Base-by-base conservation (phyloP, 1,140 invertebrate genomes). In the Cepaea nemoralis region DNA sequence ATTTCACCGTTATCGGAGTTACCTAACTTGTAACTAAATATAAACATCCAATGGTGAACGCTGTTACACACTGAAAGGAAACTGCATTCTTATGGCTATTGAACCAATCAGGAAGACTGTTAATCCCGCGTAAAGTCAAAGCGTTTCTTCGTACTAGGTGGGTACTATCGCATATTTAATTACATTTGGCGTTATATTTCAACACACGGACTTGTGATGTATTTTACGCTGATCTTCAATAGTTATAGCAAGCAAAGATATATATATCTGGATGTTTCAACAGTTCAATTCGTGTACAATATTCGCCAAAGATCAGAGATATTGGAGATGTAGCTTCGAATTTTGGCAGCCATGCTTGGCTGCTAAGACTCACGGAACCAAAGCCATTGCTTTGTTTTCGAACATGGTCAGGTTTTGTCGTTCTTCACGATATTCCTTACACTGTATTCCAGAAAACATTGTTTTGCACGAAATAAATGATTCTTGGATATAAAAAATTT, bases 91-190 rank as follows among this genome's bases (percentile, higher is more conserved):
- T 73, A 42, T 50, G 63, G n/a, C 55, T 12, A 59, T 82, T 77
- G 66, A 55, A 80, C 87, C 87, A 88, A 88, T 88, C 84, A 83
- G 16, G 84, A 59, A 83, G 31, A 70, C 31, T 82, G 82, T 83
- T 88, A 86, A 85, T 80, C 85, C 86, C 85, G 86, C 87, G 85
- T 88, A 86, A 85, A 87, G 84, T 87, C 85, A 86, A 86, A 85
- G 86, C 74, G 73, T 81, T 83, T 85, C 84, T 85, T 84, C 85
- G 86, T 83, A 82, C 83, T 85, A 88, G 87, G 87, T 88, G 82
- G 84, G 87, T 88, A 45, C n/a, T 42, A 22, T 3, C 19, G 3
- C 19, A 63, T 77, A 77, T 77, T 77, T 77, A 59, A 10, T 22
- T 63, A 63, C 39, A 33, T 33, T 59, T n/a, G 0, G 14, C 31